Conservation (phyloP, 2,888 invertebrate species). For the Didymodactylos carnosus region DNA sequence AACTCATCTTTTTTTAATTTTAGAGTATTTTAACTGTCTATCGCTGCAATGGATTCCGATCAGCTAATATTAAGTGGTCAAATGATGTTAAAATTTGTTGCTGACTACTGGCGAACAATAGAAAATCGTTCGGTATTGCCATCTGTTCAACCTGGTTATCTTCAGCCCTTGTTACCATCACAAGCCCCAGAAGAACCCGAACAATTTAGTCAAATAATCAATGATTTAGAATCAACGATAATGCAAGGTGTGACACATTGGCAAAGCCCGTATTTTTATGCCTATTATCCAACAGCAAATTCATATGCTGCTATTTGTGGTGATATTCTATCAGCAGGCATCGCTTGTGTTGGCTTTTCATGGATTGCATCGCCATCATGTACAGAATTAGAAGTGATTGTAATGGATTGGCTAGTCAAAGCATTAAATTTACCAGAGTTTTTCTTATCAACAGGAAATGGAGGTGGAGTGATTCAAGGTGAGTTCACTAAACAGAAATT, state of each 20-base stretch:
- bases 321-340: slow-evolving; percentile 47
- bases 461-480: slow-evolving; percentile 12
- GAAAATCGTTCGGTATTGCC: slow-evolving; percentile 64
- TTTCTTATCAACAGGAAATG: slow-evolving; percentile 4
- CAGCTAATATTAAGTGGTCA: slow-evolving; percentile 67
- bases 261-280: slow-evolving; percentile 79
- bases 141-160: slow-evolving; percentile 70
- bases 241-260: slow-evolving; percentile 71
- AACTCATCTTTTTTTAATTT: too few species aligned
- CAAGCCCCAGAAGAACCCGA: slow-evolving; percentile 64
- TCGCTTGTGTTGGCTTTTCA: slow-evolving; percentile 16
- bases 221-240: slow-evolving; percentile 67
- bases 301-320: slow-evolving; percentile 63
- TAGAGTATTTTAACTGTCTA: too few species aligned
- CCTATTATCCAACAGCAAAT: slow-evolving; percentile 47
- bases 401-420: slow-evolving; percentile 14
- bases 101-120: slow-evolving; percentile 63
- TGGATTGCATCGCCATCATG: slow-evolving; percentile 13
- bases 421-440: slow-evolving; percentile 6
- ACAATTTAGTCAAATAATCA: slow-evolving; percentile 66
- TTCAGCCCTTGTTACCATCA: slow-evolving; percentile 53
- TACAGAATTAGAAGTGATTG: slow-evolving; percentile 12
- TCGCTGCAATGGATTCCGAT: slow-evolving; percentile 34
- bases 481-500: background rate
- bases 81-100: slow-evolving; percentile 87